Percentiles rank a stretch among this genome's conserved stretches.
Conservation (phyloP, 2,797 vertebrate species). For the Cichlasoma orientale region DNA sequence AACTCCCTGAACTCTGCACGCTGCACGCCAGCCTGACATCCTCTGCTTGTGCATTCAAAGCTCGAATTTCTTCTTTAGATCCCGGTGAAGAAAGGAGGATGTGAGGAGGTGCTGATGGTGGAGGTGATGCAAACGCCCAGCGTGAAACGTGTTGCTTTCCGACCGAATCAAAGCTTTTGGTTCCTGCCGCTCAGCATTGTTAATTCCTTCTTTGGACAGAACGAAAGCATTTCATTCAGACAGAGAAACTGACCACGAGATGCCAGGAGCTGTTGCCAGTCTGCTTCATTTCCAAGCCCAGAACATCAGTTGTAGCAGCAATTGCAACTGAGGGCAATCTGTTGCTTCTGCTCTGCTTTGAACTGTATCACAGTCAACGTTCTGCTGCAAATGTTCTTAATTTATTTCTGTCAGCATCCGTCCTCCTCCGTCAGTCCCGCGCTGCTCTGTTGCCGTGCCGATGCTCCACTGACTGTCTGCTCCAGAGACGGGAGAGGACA, state of each 20-base stretch:
- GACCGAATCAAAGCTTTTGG: constrained; percentile 27
- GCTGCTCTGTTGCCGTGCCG: constrained; percentile 39
- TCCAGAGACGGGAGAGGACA: constrained; percentile 47
- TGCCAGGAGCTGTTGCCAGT: constrained; percentile 11
- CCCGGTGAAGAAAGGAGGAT: not conserved
- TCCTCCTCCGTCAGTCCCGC: constrained; percentile 15
- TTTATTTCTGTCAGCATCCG: constrained; percentile 2
- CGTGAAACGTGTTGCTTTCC: constrained; percentile 22
- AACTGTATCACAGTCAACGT: not conserved
- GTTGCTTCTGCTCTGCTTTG: constrained; percentile 54
- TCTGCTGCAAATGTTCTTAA: constrained; percentile 9
- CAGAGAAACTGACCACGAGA: constrained; percentile 9
- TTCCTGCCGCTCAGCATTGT: not conserved
- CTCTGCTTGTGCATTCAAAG: constrained; percentile 23
- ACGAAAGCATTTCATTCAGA: not conserved
- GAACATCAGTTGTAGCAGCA: constrained; percentile 41
- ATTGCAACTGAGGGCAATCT: constrained; percentile 54
- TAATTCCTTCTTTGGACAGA: constrained; percentile 6
- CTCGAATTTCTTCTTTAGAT: constrained; percentile 10
- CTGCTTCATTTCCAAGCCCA: constrained; percentile 10
- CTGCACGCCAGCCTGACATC: constrained; percentile 1
- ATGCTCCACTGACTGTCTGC: constrained; percentile 66
- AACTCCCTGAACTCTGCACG: constrained; percentile 41
- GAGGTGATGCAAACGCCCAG: constrained; percentile 45
- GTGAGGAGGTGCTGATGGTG: constrained; percentile 25